Conservation (phyloP, 1,140 invertebrate genomes). For the Heliconius eleuchia region DNA sequence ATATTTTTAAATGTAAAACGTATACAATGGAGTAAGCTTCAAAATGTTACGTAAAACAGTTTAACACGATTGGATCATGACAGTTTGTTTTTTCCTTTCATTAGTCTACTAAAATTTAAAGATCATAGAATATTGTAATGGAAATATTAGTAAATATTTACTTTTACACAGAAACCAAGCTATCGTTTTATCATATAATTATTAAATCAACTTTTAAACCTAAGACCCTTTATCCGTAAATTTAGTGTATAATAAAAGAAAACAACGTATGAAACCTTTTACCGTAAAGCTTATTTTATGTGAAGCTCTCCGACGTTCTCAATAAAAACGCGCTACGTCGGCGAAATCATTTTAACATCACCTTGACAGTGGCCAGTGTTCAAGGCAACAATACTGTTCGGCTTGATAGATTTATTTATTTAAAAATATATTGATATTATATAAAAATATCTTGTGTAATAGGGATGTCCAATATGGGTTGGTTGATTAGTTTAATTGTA, state of each 20-base stretch:
- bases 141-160: not conserved
- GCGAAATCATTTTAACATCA: slow-evolving; percentile 29
- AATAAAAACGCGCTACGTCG: slow-evolving; percentile 34
- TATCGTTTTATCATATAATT: not conserved
- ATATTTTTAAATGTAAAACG: not conserved
- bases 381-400: not conserved
- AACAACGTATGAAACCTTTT: slow-evolving; percentile 40
- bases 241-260: slow-evolving; percentile 34
- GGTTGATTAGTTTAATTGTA: no score
- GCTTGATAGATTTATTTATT: not conserved
- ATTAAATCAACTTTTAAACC: not conserved
- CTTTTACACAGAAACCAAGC: not conserved
- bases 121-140: not conserved
- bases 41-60: not conserved
- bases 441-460: no score
- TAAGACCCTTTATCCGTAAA: not conserved
- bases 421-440: not conserved
- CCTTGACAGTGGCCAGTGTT: slow-evolving; percentile 33
- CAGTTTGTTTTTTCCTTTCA: not conserved
- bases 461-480: no score
- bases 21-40: not conserved
- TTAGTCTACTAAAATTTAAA: not conserved
- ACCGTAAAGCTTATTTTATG: slow-evolving; percentile 38
- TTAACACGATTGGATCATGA: not conserved
- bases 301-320: slow-evolving; percentile 24